Base-by-base conservation (phyloP, 2,113 vertebrate species). In the Nerophis lumbriciformis region DNA sequence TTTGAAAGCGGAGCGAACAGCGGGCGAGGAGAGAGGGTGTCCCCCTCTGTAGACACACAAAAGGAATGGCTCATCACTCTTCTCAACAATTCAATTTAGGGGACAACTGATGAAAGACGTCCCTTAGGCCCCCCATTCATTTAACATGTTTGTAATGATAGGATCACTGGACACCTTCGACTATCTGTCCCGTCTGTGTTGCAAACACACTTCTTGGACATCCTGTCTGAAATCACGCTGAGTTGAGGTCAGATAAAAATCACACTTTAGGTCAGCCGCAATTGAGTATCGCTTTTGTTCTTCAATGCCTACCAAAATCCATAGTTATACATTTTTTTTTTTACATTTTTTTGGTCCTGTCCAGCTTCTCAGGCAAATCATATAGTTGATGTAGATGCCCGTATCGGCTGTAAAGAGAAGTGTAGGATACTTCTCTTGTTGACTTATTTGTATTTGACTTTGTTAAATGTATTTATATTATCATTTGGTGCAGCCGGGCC, bases 161-260 rank as follows among this genome's bases (percentile, higher is more conserved):
- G 57, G 65, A 79, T 76, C 56, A 71, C 49, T 52, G 68, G 61
- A 53, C 37, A 11, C 39, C 61, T 59, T 52, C 13, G 7, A 45
- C 58, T 47, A 57, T 36, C 54, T 52, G 61, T 42, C 48, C 48
- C 38, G 65, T 68, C 68, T 63, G 55, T 1, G 19, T 61, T 69
- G 64, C 56, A 62, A 61, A 57, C 44, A 12, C 36, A 73, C 67
- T 59, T 77, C 21, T 78, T 59, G 70, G 77, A 76, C 61, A 65
- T 72, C 70, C 60, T 69, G 61, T 74, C 72, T 66, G 58, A 71
- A 63, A 52, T 45, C 7, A 59, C 68, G 47, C 52, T 8, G 55
- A 73, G 67, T 71, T 62, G 80, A 80, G 82, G 82, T 84, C 82
- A 84, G 16, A 62, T 69, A 58, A 35, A 53, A 35, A 53, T 53